Base-by-base conservation (phyloP, 2,113 vertebrate genomes). In the Cyprinus carpio region DNA sequence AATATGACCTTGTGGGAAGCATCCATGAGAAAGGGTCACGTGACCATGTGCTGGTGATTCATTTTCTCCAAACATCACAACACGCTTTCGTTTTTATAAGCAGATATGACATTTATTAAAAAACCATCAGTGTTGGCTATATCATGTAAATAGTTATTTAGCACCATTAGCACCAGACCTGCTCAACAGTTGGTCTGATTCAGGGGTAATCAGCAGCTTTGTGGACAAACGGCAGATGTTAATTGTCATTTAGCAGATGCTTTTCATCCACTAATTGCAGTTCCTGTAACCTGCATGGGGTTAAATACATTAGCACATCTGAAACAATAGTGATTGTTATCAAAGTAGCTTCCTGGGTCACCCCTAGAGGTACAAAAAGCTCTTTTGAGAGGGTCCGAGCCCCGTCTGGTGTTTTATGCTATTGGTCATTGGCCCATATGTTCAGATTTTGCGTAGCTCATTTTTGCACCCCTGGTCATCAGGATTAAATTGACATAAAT, bases 181-280 rank as follows among this genome's bases (percentile, higher is more conserved):
- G 40, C 23, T 37, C 40, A 74, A 74, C 23, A 46, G 40, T 16
- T 43, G 23, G 40, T 46, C 20, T 25, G 71, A 25, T 46, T 74
- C 40, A 40, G 20, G 31, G 18, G 18, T 40, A 51, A 4, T 31
- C 46, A 31, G 75, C 46, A 31, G 46, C 75, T 46, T 74, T 76
- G 75, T 49, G 46, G 75, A 51, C 75, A 18, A 54, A 76, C 31
- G 75, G 49, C 12, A 74, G 69, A 29, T 29, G 74, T 25, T 51
- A 75, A 51, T 75, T 29, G 46, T 49, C 46, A 29, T 51, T 46
- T 29, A 75, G 15, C 74, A 76, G 72, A 75, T 75, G 40, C 23
- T 75, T 75, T 75, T 75, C 9, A 75, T 51, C 46, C 13, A 29
- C 13, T 75, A 71, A 69, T 71, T 71, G 31, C 27, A 23, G 67